A percentile compares a stretch with the other conserved stretches of the same genome.
These are phyloP conservation scores for Pocillopora grandis DNA, from an alignment of 92 coral and sea anemone species.

Conservation along the genomic window DNA sequence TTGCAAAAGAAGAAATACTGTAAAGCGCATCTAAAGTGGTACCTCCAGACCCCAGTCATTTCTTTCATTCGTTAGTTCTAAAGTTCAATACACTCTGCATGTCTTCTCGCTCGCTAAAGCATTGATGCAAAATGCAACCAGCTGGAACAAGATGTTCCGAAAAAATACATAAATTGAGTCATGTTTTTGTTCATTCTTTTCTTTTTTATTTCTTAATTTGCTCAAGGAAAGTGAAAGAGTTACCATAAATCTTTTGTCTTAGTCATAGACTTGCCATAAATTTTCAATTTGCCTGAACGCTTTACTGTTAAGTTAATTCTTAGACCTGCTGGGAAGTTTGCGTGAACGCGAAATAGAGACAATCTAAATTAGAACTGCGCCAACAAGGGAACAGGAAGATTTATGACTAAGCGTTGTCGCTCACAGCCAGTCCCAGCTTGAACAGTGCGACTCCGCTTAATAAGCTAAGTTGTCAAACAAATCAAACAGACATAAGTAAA, in stretches of 20 bases:
- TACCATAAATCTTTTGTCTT: background rate
- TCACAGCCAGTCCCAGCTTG: slow-evolving; percentile 32
- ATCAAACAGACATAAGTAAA: background rate
- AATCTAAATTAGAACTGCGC: slow-evolving; percentile 14
- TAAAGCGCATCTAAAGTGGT: slow-evolving; percentile 3
- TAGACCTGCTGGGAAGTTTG: slow-evolving; percentile 17
- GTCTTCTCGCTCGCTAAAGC: too few species aligned
- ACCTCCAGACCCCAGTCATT: slow-evolving; percentile 2
- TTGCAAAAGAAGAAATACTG: background rate
- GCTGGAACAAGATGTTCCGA: slow-evolving; percentile 17
- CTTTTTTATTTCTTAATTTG: background rate
- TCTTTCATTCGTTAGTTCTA: background rate
- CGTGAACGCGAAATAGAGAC: background rate
- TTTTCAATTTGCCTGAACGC: background rate
- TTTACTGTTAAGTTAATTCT: background rate
- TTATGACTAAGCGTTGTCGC: background rate
- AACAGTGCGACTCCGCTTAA: background rate
- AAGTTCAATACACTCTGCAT: background rate
- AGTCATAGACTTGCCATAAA: background rate
- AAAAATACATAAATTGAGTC: background rate
- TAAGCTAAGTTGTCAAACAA: slow-evolving; percentile 2
- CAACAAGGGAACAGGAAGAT: background rate
- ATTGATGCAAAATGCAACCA: background rate
- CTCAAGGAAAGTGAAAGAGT: background rate
- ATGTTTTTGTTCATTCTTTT: background rate